Evolutionary conservation across 1,140 invertebrate genomes (phyloP), one percentile per base, ranked within the genome.

Genomic region (Drosophila littoralis): DNA sequence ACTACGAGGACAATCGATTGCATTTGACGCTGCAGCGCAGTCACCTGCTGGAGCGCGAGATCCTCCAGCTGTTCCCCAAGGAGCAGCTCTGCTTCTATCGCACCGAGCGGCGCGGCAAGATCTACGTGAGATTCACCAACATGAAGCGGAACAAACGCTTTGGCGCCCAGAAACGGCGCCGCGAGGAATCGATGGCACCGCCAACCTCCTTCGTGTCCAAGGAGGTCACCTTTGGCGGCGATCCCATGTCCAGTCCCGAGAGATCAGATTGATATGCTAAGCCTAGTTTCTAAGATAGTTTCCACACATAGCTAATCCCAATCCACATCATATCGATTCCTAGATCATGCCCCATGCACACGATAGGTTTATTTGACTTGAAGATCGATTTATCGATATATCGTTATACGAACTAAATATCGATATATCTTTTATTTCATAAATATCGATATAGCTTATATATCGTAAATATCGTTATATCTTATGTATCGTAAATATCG

Each of bases 81-180:
- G 90, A 91, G 42, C 77, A 89, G 36, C 46, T 91, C 1, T 69
- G 79, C 12, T 89, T 77, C 48, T 91, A 91, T 66, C 90, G 90
- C 54, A 91, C 86, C 10, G 84, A 91, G 33, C 71, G 88, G 6
- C 73, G 90, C 7, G 90, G 90, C 57, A 91, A 91, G 64, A 91
- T 91, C 68, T 91, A 91, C 40, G 81, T 84, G 22, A 28, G 91
- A 8, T 91, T 89, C 40, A 89, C 81, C 15, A 90, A 91, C 36
- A 91, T 91, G 83, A 91, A 91, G 75, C 65, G 90, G 0, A 88
- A 82, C 48, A 89, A 80, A 36, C 66, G 84, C 6, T 54, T 88
- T 0, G 77, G 65, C 7, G 61, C 13, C 10, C 61, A 33, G 38
- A 86, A 86, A 36, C 58, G 83, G 0, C 42, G 80, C 0, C 73